Conservation (phyloP, 2,888 invertebrate genomes). For the Abscondita cerata region DNA sequence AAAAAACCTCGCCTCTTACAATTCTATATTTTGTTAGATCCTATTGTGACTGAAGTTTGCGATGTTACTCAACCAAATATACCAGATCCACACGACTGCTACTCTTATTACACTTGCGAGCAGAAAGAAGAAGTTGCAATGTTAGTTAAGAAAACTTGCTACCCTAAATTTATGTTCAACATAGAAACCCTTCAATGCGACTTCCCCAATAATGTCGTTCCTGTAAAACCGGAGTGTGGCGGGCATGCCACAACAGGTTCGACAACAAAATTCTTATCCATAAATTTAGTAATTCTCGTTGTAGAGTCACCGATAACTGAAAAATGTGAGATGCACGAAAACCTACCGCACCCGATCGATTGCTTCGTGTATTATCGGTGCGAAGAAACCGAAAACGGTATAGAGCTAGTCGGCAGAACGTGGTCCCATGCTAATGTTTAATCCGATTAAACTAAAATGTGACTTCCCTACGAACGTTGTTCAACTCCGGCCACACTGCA, state of each 20-base stretch:
- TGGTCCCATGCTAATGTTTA: background rate
- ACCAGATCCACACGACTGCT: background rate
- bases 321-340: background rate
- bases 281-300: background rate
- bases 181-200: background rate
- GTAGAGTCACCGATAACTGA: background rate
- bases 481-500: background rate
- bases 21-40: too few species aligned
- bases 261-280: background rate
- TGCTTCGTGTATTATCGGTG: background rate
- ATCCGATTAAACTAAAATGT: background rate
- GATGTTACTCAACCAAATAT: background rate
- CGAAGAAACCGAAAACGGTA: background rate
- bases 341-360: background rate
- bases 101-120: background rate
- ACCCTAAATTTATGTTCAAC: constrained; percentile 1
- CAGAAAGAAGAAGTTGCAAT: background rate
- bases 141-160: background rate
- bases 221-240: background rate
- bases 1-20: too few species aligned
- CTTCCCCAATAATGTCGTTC: background rate
- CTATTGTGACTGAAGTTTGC: too few species aligned
- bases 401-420: background rate
- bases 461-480: background rate
- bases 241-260: too few species aligned